Conservation (phyloP, 2,113 vertebrate genomes). For the Hystrix cristata region DNA sequence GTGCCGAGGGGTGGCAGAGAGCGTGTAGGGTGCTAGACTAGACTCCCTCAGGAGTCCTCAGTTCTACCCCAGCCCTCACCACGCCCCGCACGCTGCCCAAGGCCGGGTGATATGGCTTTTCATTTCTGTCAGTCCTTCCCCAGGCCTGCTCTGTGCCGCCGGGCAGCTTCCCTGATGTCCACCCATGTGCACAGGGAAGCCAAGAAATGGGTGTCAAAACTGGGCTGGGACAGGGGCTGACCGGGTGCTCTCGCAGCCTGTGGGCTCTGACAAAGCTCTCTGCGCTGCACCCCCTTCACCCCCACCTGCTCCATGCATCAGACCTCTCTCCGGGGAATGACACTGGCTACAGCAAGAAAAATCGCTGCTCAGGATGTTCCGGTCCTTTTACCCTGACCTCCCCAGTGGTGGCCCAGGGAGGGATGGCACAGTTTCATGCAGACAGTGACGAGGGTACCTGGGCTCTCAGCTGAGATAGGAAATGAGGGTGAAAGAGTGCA, state of each 20-base stretch:
- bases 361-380: not conserved
- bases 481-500: not conserved
- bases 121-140: too few species aligned
- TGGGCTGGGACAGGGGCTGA: not conserved
- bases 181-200: not conserved
- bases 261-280: not conserved
- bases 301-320: not conserved
- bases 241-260: not conserved
- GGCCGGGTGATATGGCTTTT: not conserved
- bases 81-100: not conserved
- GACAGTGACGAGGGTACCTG: too few species aligned
- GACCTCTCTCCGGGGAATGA: not conserved
- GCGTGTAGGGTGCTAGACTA: not conserved
- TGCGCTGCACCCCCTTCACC: not conserved
- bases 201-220: not conserved
- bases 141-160: not conserved
- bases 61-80: too few species aligned
- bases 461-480: not conserved
- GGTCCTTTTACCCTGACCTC: not conserved
- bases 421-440: not conserved
- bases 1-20: not conserved
- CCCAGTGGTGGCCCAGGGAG: not conserved
- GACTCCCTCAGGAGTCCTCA: not conserved
- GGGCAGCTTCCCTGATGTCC: not conserved
- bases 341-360: not conserved